Evolutionary conservation across 1,140 invertebrate genomes (phyloP), one percentile per base, ranked within the genome.

Genomic region (Nixonia krombeini): DNA sequence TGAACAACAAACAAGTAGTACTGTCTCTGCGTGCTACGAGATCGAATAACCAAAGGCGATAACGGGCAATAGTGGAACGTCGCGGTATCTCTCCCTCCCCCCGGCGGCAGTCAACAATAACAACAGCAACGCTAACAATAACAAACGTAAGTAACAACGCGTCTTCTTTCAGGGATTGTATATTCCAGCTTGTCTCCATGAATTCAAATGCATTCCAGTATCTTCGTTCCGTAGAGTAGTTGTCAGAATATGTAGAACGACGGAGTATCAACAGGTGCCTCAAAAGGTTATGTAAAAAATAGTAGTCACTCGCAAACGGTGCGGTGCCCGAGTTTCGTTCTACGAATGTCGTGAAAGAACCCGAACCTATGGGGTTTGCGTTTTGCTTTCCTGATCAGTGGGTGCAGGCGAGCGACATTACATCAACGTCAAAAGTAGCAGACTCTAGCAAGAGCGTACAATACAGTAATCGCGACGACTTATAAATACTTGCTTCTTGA

Each of bases 201-300:
- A 17, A 37, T 9, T 12, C 51, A 40, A 49, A 38, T 40, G 58
- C 52, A 28, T 57, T 41, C 37, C 50, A 59, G 52, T 52, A 52
- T 42, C 53, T 64, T 59, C 51, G 56, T 45, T 53, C 53, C 40
- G 51, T 53, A 51, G 53, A 46, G 41, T 17, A 40, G 40, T 38
- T 26, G 55, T 57, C 61, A 57, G 44, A 55, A 52, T 75, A 67
- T 74, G 70, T 72, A 66, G 66, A 52, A 33, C 70, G 55, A 59
- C 74, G 41, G 51, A 56, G 65, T 67, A 74, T 73, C 73, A 75
- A 75, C 73, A 75, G 73, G 73, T 75, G 73, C 73, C 71, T 62
- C 73, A 66, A 70, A 70, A 72, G 68, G 63, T 69, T 72, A 59
- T 51, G 65, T 73, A 75, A 75, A 73, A 73, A 74, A 74, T 68